A percentile compares a stretch with the other conserved stretches of the same genome.
Evolutionary conservation across 2,797 vertebrate genomes (phyloP).

Genomic region (Kryptopterus vitreolus): DNA sequence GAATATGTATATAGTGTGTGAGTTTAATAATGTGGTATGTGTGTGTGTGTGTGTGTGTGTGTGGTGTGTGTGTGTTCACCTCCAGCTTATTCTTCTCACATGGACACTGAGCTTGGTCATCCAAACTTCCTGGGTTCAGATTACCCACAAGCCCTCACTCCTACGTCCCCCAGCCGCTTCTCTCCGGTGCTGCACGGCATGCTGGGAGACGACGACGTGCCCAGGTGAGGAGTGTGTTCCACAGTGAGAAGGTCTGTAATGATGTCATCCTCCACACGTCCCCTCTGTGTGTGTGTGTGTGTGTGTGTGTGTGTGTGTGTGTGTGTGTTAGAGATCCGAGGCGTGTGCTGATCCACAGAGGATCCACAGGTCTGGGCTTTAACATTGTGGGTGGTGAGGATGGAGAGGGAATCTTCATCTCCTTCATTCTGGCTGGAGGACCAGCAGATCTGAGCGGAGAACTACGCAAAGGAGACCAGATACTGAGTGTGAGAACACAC

Average conservation of each 20-base stretch:
- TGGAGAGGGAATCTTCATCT: constrained; percentile 92
- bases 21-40: constrained; percentile 3
- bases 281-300: too few relatives aligned
- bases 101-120: constrained; percentile 89
- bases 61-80: constrained; percentile 26
- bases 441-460: constrained; percentile 91
- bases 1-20: too few relatives aligned
- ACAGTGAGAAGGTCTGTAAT: not conserved
- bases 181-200: constrained; percentile 89
- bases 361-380: constrained; percentile 89
- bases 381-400: constrained; percentile 93
- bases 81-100: constrained; percentile 86
- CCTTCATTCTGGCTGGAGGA: constrained; percentile 90
- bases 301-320: constrained; percentile 8
- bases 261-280: not conserved
- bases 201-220: constrained; percentile 86
- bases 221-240: constrained; percentile 65
- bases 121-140: constrained; percentile 88
- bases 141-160: constrained; percentile 90
- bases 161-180: constrained; percentile 89
- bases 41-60: constrained; percentile 29
- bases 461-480: constrained; percentile 91
- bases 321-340: constrained; percentile 77
- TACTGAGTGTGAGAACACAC: constrained; percentile 81
- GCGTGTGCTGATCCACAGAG: constrained; percentile 86